Conservation (phyloP, 2,113 vertebrate genomes). For the Apistogramma diplotaenia region DNA sequence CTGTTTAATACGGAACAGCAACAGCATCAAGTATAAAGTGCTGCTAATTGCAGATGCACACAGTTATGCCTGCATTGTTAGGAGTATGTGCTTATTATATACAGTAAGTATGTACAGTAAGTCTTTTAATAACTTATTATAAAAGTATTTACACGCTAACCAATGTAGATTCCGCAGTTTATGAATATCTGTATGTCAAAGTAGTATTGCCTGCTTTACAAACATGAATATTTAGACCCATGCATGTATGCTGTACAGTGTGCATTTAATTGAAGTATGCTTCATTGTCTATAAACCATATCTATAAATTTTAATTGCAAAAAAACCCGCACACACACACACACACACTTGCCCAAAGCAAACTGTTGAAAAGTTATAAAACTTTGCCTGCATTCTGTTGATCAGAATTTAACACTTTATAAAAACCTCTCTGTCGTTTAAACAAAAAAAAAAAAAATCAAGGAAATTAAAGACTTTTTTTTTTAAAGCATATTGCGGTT, state of each 20-base stretch:
- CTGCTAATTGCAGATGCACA: not conserved
- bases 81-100: not conserved
- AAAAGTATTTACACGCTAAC: not conserved
- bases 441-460: not conserved
- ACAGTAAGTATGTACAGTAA: too few relatives aligned
- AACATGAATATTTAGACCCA: not conserved
- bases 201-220: not conserved
- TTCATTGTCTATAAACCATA: not conserved
- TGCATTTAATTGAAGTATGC: not conserved
- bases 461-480: not conserved
- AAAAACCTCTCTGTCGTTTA: not conserved
- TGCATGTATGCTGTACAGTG: not conserved
- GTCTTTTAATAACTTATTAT: not conserved
- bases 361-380: not conserved
- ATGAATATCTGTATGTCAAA: not conserved
- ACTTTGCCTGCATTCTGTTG: not conserved
- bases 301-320: not conserved
- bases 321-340: not conserved
- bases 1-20: not conserved
- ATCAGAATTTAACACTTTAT: not conserved
- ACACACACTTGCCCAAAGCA: too few relatives aligned
- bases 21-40: rapidly evolving
- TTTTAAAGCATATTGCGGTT: not conserved
- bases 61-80: not conserved
- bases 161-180: not conserved